phyloP scores from a whole-genome alignment of 2,113 vertebrate genomes.

The Labeo rohita region DNA sequence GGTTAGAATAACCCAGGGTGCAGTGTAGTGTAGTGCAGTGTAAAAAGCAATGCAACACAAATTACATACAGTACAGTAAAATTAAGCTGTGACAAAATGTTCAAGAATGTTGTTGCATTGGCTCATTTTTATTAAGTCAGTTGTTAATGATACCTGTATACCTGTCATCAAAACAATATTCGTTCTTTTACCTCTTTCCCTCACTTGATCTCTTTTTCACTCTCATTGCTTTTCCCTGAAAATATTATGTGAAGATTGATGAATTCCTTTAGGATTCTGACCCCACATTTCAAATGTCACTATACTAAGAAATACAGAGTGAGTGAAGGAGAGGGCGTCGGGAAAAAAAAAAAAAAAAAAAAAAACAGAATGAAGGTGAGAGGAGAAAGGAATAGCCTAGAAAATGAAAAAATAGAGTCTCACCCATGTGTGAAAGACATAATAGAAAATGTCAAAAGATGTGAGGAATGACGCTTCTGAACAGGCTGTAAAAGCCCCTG shows the following conservation, averaged over 20 bases:
- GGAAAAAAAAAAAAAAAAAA: conserved; percentile 6
- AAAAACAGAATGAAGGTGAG: conserved; percentile 16
- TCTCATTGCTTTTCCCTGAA: conserved; percentile 29
- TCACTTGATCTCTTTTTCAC: background rate
- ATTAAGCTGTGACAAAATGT: background rate
- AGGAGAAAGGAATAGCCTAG: background rate
- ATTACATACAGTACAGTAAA: background rate
- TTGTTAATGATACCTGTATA: background rate
- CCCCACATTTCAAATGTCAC: conserved; percentile 66
- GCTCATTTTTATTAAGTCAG: background rate
- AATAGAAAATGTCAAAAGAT: conserved; percentile 82
- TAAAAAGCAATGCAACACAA: background rate
- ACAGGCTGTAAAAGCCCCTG: conserved; percentile 68
- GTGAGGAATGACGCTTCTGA: conserved; percentile 79
- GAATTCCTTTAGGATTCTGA: conserved; percentile 66
- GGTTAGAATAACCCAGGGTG: background rate
- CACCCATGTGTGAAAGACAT: conserved; percentile 78
- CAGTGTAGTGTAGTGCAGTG: background rate
- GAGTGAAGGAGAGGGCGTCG: conserved; percentile 49
- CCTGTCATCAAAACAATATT: background rate
- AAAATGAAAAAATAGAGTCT: conserved; percentile 55
- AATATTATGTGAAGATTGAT: conserved; percentile 60
- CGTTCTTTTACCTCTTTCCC: background rate
- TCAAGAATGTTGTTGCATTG: background rate
- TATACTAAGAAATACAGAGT: conserved; percentile 59